These are phyloP conservation scores for Acleris sparsana DNA, from an alignment of 2,888 invertebrate species.

Conservation along the genomic window DNA sequence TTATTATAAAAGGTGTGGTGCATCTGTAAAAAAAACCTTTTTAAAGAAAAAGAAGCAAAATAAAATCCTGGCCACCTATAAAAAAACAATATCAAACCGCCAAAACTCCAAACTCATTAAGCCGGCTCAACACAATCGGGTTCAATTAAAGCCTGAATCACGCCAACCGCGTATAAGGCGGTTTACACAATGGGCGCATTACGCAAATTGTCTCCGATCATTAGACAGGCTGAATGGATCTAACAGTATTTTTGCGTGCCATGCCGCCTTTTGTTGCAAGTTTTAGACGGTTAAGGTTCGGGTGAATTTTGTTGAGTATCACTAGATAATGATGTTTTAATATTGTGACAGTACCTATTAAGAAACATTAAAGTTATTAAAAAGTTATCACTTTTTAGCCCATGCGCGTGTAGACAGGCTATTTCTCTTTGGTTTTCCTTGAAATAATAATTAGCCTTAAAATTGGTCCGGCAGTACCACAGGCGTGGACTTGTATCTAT, in stretches of 20 bases:
- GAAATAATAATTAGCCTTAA: no score
- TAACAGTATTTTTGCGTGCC: conserved; percentile 79
- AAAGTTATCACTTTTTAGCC: no score
- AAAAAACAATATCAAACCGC: conserved; percentile 22
- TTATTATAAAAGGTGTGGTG: no score
- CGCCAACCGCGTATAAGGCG: conserved; percentile 74
- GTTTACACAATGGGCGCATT: conserved; percentile 76
- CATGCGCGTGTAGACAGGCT: no score
- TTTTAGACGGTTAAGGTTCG: conserved; percentile 48
- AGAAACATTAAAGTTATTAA: neutral
- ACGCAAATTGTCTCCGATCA: conserved; percentile 75
- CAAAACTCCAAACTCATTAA: conserved; percentile 58
- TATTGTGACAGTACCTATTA: conserved; percentile 9
- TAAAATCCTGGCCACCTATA: neutral
- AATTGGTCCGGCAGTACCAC: no score
- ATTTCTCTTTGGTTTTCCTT: no score
- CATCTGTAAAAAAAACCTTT: no score
- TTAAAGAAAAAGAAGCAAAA: no score
- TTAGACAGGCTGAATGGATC: conserved; percentile 50
- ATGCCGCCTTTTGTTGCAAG: conserved; percentile 52
- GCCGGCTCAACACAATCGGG: conserved; percentile 57
- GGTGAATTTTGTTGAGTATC: conserved; percentile 14
- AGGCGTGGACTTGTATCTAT: no score
- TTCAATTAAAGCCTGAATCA: conserved; percentile 67
- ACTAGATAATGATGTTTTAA: conserved; percentile 46